Evolutionary conservation across 2,888 invertebrate genomes (phyloP), one percentile per base, ranked within the genome.

Genomic region (Hofmannophila pseudospretella): DNA sequence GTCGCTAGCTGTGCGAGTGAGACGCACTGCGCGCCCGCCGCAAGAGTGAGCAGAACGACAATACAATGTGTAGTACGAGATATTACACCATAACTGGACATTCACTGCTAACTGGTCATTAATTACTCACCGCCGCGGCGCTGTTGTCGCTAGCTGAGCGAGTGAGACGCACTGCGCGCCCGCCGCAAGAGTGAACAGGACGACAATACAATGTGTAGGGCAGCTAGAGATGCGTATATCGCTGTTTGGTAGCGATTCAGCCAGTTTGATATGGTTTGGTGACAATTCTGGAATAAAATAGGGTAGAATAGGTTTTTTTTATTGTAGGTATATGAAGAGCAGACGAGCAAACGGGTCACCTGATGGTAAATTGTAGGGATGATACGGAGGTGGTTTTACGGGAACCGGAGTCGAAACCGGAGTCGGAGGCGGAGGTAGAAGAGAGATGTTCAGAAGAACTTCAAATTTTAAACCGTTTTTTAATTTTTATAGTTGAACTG

Each of bases 151-250:
- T 84, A 84, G 66, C 71, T 77, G 65, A 63, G 54, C 35, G 65
- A 67, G 44, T 49, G 70, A 39, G 75, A 70, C 7, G 59, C 43
- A 50, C 57, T 57, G 42, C 55, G 47, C 9, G 65, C 53, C 1
- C 80, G 71, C 13, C 81, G 54, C 29, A 81, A n/a, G 56, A 80
- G 58, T 2, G 82, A 71, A 62, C 79, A 81, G 53, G 67, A 64
- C 41, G 71, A 53, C 58, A 84, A 36, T 32, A 74, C 13, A 2
- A 81, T 35, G 35, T 85, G 81, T 0, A 72, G 31, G 0, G 55
- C 60, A 0, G 67, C 61, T 7, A 82, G 45, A 0, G 66, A 56
- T 0, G 62, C 57, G 42, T 82, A 85, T 8, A 76, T 49, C 0
- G 54, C 47, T 0, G 65, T 51, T 39, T 70, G 65, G 41, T 79